These are phyloP conservation scores for Galerucella calmariensis DNA, from an alignment of 2,888 invertebrate species.

Conservation along the genomic window DNA sequence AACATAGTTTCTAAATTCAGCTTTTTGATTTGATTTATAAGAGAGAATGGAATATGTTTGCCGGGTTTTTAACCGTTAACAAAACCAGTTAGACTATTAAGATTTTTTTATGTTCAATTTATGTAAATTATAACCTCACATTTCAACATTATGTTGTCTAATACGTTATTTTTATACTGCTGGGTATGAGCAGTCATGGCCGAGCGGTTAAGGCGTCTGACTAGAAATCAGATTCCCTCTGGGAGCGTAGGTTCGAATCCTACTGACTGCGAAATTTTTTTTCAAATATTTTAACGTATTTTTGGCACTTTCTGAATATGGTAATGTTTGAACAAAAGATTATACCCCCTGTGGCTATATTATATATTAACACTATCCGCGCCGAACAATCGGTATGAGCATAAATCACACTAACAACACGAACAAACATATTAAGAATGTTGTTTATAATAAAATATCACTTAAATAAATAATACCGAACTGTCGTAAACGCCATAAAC, in stretches of 20 bases:
- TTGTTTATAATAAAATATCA: constrained; percentile 12
- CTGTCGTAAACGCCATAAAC: constrained; percentile 16
- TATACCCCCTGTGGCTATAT: background rate
- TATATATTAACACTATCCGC: background rate
- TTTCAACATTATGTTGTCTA: too few species aligned
- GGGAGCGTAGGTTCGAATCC: constrained; percentile 92
- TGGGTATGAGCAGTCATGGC: constrained; percentile 87
- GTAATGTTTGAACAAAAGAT: background rate
- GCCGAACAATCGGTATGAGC: background rate
- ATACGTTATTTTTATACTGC: too few species aligned
- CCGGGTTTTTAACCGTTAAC: too few species aligned
- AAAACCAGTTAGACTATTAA: too few species aligned
- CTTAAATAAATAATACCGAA: constrained; percentile 30
- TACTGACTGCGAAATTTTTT: constrained; percentile 76
- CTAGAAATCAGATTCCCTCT: constrained; percentile 92
- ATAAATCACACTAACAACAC: background rate
- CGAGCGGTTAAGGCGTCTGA: constrained; percentile 91
- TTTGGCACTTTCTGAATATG: background rate
- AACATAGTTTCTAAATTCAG: too few species aligned
- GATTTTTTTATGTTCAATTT: too few species aligned
- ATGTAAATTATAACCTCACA: too few species aligned
- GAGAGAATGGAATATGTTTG: too few species aligned
- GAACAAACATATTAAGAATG: constrained; percentile 3
- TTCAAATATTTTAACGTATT: background rate
- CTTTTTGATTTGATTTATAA: too few species aligned